Evolutionary conservation across 2,797 vertebrate genomes (phyloP), one percentile per base, ranked within the genome.

Genomic region (Hyperoplus lanceolatus): DNA sequence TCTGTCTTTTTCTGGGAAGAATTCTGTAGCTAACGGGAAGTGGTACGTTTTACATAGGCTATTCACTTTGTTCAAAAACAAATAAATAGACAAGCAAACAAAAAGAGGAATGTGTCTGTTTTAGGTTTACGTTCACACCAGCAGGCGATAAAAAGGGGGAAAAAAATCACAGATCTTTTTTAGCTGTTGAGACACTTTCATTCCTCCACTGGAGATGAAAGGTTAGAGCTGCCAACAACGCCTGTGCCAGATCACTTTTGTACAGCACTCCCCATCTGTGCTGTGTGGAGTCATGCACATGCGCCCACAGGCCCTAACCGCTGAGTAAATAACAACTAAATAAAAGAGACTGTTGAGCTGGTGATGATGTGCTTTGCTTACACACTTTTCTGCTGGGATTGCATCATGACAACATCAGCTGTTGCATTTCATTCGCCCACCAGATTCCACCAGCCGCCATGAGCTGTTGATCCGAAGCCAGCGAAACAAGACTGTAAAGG

Each of bases 321-420:
- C 77, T 75, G 73, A 84, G 87, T 79, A 81, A 88, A 90, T 74
- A 81, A 38, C 41, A 46, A 55, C 62, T 45, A 55, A 80, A 83
- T 84, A 85, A 83, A 80, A 83, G 54, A 63, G 70, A 51, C 72
- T 29, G 60, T 57, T 18, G 74, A 65, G 82, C 75, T 58, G 72
- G 64, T 36, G 77, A 57, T 81, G 77, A 77, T 82, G 84, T 29
- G 29, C 29, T 29, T 29, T 59, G 61, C 81, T 91, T 88, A 78
- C 85, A 65, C 77, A 49, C 73, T 29, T 90, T 80, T 71, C 56
- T 88, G 81, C 77, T 43, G 18, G 70, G 81, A 79, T 91, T 92
- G 87, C 89, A 89, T 90, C 90, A 91, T 72, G 62, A 74, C 84
- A 83, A 74, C 86, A 89, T 92, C 89, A 89, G 81, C 86, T 85